Percentiles rank a stretch among this genome's conserved stretches.
phyloP scores from a whole-genome alignment of 2,113 vertebrate species.

The Marcusenius ussheri region DNA sequence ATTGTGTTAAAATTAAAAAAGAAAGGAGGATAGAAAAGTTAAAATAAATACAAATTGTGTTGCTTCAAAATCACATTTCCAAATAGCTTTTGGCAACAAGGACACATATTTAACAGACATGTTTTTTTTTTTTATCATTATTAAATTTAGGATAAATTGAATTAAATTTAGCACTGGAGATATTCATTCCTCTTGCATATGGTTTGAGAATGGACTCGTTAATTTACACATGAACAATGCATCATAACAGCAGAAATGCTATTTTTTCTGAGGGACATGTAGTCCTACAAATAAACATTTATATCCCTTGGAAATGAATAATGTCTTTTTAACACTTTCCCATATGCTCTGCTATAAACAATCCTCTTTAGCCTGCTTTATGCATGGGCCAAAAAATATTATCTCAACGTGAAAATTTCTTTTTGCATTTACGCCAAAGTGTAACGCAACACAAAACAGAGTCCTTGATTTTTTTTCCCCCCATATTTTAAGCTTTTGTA shows the following conservation, averaged over 20 bases:
- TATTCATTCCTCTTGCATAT: conserved; percentile 3
- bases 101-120: conserved; percentile 21
- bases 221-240: background rate
- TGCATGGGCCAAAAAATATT: background rate
- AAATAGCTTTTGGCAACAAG: conserved; percentile 25
- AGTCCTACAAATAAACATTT: background rate
- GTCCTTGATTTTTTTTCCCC: background rate
- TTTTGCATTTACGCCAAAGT: background rate
- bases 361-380: background rate
- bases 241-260: background rate
- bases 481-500: background rate
- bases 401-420: background rate
- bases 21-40: background rate
- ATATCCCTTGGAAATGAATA: background rate
- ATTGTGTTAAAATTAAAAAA: background rate
- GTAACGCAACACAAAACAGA: background rate
- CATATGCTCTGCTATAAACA: background rate
- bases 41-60: conserved; percentile 5
- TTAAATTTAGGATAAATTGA: conserved; percentile 10
- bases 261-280: background rate
- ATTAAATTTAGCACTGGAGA: conserved; percentile 19
- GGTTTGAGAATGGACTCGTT: background rate
- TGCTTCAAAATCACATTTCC: background rate
- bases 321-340: background rate
- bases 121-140: conserved; percentile 12